Evolutionary conservation across 2,113 vertebrate species (phyloP), one percentile per base, ranked within the genome.

Genomic region (Lasiurus cinereus): DNA sequence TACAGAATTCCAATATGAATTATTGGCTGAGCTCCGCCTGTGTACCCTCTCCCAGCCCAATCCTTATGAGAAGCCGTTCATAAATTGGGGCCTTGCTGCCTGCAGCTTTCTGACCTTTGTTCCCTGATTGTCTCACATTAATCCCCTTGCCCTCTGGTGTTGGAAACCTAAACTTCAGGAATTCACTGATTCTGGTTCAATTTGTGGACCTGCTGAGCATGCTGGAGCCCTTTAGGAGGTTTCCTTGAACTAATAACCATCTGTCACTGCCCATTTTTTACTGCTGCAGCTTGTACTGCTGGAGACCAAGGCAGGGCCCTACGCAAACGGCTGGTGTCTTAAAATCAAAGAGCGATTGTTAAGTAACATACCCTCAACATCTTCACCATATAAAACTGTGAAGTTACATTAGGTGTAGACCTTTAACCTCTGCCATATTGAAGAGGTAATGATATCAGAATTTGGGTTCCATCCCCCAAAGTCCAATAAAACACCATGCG

Each of bases 261-360:
- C 90, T 93, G 62, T 96, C 85, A 89, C 83, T 88, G 88, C 43
- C 66, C 66, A 1, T 84, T 70, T 39, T 72, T 95, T 96, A 88
- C 21, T 91, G 0, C 62, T n/a, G 66, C 33, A 93, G 74, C 72
- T 56, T 62, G 5, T 94, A 22, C 29, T 95, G 24, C 46, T 66
- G 48, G 87, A 94, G 27, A 96, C 73, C 36, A 50, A 83, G 56
- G 36, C 85, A 94, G 46, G 72, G 76, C 92, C 96, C 76, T 96
- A 88, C 98, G 69, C 62, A 93, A 93, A 89, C 1, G 0, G 16
- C 62, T 92, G 39, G n/a, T 19, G 3, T 83, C 90, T 97, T 97
- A 95, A 98, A 98, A 97, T 94, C 77, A 73, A 96, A 97, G 43
- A 8, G 5, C 59, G 62, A 94, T 93, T 78, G 8, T 97, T 97